Base-by-base conservation (phyloP, 2,888 invertebrate species). In the Tolmerus cingulatus region DNA sequence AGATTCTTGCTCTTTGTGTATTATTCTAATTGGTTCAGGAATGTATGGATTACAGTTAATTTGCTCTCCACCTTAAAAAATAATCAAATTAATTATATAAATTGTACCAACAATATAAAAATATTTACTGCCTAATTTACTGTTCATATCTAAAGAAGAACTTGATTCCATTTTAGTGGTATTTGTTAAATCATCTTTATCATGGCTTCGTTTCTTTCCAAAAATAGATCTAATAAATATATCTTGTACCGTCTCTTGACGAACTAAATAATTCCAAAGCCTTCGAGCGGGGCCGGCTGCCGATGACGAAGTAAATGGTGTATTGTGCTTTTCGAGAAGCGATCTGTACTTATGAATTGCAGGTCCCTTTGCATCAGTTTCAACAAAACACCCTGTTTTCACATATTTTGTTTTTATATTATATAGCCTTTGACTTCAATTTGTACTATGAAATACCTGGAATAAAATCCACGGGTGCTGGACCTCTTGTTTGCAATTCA, bases 1-100 rank as follows among this genome's bases (percentile, higher is more conserved):
- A 87, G 98, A 97, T 93, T 99, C 99, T 93, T 98, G 98, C 91
- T 99, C 99, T 93, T 99, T 99, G 93, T 99, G 99, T 89, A 99
- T 98, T 90, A 99, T 98, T 89, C 98, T 95, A 88, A 98, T 97
- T 12, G 98, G 97, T 91, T 97, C 97, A 87, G 95, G 94, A 87
- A 95, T 8, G 79, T 88, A 87, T 5, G 23, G 34, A 81, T 89
- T 89, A 74, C 87, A 51, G 82, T 81, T 87, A 12, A 89, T 66
- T 87, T 89, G 89, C 78, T 90, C 90, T 55, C 81, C 86, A 78
- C 87, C 90, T 90, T 27, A 74, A 81, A 51, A 34, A 86, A 86
- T 1, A 57, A 92, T 92, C 2, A 66, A 66, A 23, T 23, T 66
- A 23, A 23, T 66, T 66, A 14, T 12, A 27, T 66, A 23, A 27